A percentile compares a stretch with the other conserved stretches of the same genome.
Conservation (phyloP, 2,113 vertebrate genomes). For the Callaeas wilsoni region DNA sequence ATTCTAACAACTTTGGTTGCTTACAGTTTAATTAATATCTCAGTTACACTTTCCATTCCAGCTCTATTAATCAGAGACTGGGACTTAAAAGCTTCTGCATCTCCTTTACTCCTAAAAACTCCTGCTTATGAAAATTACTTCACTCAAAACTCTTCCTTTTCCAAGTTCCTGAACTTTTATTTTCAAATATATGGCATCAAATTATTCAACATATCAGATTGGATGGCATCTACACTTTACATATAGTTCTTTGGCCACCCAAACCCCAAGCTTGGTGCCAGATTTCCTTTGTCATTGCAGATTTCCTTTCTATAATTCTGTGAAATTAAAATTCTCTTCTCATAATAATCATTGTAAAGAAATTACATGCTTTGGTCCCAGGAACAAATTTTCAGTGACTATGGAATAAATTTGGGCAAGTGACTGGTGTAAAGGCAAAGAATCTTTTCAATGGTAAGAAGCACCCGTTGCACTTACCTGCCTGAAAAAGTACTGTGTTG, state of each 20-base stretch:
- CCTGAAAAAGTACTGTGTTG: slow-evolving; percentile 86
- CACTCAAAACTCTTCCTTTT: background rate
- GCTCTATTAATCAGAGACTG: background rate
- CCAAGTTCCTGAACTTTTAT: background rate
- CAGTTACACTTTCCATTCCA: background rate
- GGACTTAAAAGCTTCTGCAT: background rate
- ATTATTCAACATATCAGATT: background rate
- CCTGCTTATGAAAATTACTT: background rate
- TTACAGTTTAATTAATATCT: background rate
- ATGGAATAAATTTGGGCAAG: background rate
- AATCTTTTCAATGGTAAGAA: background rate
- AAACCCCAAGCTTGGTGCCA: background rate
- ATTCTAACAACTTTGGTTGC: background rate
- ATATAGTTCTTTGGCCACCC: background rate
- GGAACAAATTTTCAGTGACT: background rate
- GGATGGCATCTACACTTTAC: background rate
- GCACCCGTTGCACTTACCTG: slow-evolving; percentile 75
- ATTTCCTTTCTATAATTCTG: background rate
- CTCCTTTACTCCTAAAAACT: background rate
- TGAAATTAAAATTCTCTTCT: background rate
- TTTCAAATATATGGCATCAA: background rate
- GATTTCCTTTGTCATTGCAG: background rate
- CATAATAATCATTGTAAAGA: background rate
- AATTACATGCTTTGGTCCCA: background rate
- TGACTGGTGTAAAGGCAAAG: background rate